Conservation (phyloP, 2,113 vertebrate genomes). For the Hydropotes inermis region DNA sequence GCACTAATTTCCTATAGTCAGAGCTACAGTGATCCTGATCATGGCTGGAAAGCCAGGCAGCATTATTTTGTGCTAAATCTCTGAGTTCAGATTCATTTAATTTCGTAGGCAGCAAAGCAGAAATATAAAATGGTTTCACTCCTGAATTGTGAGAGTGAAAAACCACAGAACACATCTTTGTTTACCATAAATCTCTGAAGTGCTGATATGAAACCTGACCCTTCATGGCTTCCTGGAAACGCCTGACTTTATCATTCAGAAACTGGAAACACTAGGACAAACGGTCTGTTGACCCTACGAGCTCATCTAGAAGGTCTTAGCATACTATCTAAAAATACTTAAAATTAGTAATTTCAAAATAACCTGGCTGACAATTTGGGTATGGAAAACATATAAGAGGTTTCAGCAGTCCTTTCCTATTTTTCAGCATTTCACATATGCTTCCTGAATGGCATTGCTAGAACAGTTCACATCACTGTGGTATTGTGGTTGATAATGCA, state of each 20-base stretch:
- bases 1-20: no score
- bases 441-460: accelerated
- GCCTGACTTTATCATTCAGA: neutral
- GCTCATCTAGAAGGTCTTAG: neutral
- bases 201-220: neutral
- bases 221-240: neutral
- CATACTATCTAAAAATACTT: neutral
- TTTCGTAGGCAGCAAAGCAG: neutral
- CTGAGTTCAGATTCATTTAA: slow-evolving; percentile 3
- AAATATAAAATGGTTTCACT: neutral
- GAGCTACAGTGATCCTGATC: neutral
- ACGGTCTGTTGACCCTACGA: neutral
- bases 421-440: neutral
- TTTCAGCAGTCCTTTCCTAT: neutral
- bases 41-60: neutral
- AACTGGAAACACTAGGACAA: neutral
- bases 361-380: neutral
- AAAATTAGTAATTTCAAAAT: neutral
- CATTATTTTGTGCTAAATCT: neutral
- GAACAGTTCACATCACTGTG: no score
- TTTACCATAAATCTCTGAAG: neutral
- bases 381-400: neutral
- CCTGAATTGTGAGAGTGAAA: neutral
- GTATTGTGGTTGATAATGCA: neutral
- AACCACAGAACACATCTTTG: neutral